phyloP scores from a whole-genome alignment of 2,797 vertebrate genomes.

The Vipera ursinii region DNA sequence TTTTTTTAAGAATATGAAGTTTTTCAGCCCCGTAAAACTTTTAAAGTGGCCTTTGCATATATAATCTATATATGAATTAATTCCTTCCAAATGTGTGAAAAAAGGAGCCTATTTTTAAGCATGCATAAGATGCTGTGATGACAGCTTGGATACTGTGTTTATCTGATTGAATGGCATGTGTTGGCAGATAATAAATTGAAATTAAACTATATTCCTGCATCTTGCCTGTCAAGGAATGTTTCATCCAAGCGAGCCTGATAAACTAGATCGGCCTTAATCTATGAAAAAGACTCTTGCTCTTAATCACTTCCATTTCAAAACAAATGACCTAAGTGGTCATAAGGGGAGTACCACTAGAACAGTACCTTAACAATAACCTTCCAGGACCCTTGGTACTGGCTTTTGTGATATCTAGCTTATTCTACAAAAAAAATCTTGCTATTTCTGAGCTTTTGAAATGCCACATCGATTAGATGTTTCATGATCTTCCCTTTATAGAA shows the following conservation, averaged over 20 bases:
- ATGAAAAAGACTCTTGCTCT: conserved; percentile 33
- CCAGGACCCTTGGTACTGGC: not conserved
- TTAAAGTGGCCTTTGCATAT: conserved; percentile 39
- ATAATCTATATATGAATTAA: conserved; percentile 58
- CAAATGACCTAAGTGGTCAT: conserved; percentile 10
- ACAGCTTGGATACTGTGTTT: conserved; percentile 66
- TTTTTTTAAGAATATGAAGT: conserved; percentile 46
- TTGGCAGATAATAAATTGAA: conserved; percentile 69
- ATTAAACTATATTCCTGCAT: conserved; percentile 60
- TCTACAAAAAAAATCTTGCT: conserved; percentile 33
- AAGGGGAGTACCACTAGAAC: not conserved
- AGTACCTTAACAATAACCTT: conserved; percentile 37
- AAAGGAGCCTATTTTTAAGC: conserved; percentile 63
- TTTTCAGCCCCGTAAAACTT: conserved; percentile 42
- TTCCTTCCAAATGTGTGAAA: conserved; percentile 52
- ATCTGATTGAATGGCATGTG: conserved; percentile 66
- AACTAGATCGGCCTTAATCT: conserved; percentile 42
- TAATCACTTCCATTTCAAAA: conserved; percentile 5
- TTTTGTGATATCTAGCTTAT: not conserved
- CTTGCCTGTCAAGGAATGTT: conserved; percentile 56
- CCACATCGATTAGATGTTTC: conserved; percentile 21
- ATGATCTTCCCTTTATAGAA: not conserved
- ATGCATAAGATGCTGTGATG: conserved; percentile 61
- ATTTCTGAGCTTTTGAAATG: conserved; percentile 17
- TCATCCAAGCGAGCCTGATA: conserved; percentile 43